Evolutionary conservation across 2,888 invertebrate genomes (phyloP).

Genomic region (Chromoteleia sp.): DNA sequence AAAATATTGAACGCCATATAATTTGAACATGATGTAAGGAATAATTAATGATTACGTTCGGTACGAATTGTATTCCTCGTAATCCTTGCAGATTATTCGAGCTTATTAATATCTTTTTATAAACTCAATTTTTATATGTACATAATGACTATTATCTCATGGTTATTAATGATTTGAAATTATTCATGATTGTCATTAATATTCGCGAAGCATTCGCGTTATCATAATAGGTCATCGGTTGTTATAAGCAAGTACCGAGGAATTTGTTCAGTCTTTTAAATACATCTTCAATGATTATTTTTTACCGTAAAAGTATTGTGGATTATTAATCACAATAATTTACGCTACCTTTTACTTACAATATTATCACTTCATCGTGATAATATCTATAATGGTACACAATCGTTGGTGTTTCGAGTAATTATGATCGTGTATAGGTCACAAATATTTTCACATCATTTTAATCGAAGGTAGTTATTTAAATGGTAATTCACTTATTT

Average conservation of each 20-base stretch:
- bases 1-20: too few species aligned
- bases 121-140: background rate
- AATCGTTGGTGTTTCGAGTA: background rate
- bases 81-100: background rate
- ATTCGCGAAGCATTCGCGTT: constrained; percentile 31
- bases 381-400: constrained; percentile 16
- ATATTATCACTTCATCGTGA: constrained; percentile 15
- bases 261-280: constrained; percentile 20
- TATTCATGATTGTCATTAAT: constrained; percentile 52
- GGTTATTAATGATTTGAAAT: constrained; percentile 42
- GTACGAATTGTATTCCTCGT: background rate
- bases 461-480: background rate
- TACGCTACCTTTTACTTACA: constrained; percentile 13
- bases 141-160: constrained; percentile 19
- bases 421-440: constrained; percentile 10
- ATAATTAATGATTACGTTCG: constrained; percentile 13
- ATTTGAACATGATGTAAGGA: background rate
- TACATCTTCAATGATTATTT: constrained; percentile 18
- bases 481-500: background rate
- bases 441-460: background rate
- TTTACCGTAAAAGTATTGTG: constrained; percentile 1
- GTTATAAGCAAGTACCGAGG: background rate
- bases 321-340: background rate
- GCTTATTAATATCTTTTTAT: background rate
- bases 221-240: constrained; percentile 33